Evolutionary conservation across 2,888 invertebrate species (phyloP), one percentile per base, ranked within the genome.

Genomic region (Andrena chrysosceles): DNA sequence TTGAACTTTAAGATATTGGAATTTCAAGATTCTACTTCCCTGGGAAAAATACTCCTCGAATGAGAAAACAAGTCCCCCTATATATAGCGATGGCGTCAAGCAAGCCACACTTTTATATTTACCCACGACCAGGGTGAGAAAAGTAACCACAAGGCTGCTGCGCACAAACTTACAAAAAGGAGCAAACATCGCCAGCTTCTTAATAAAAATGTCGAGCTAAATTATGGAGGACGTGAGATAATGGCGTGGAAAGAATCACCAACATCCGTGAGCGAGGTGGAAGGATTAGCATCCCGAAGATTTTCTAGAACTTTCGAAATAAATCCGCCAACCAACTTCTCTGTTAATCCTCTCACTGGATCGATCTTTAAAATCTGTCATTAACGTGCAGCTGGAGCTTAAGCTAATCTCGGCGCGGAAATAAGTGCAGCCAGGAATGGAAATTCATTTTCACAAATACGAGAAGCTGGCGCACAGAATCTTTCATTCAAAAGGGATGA

Each of bases 401-500:
- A 23, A 26, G n/a, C n/a, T 35, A 7, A 42, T 68, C 5, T 33
- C 76, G 16, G 10, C 8, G 20, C 13, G 63, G 48, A 63, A 68
- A 77, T 70, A 35, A 35, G 4, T 23, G 29, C 2, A 8, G 8
- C 35, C 26, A 59, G 77, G 56, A 79, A 75, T 66, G 42, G 31
- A 70, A 77, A 60, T 16, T 29, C 49, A 52, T 60, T 60, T 31
- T 49, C 31, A 29, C n/a, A 49, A 49, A n/a, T n/a, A 20, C 16
- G 7, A 10, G 56, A 64, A 31, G 5, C 42, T 42, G n/a, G 16
- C 6, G 6, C 8, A 7, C n/a, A 60, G 31, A n/a, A 31, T 31
- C 59, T 4, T 7, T 56, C 54, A 42, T 42, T 42, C 42, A 16
- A 42, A 42, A 16, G 1, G 4, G 54, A 56, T 13, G 56, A 56